Evolutionary conservation across 2,888 invertebrate species (phyloP).

Genomic region (Stegophylla sp.): DNA sequence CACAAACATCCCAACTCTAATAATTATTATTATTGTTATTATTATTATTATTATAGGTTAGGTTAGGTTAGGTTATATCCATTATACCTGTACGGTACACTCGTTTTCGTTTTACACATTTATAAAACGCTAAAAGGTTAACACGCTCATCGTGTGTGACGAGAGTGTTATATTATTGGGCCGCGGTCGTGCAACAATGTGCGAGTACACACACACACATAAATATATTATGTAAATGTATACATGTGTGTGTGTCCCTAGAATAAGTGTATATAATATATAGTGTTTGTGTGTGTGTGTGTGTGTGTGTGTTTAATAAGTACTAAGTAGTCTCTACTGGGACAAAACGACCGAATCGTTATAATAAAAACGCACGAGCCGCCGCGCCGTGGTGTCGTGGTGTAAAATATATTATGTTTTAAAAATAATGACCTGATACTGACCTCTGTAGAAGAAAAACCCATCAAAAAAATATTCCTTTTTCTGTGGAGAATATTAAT

Average conservation of each 20-base stretch:
- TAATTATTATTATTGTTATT: no score
- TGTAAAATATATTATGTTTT: no score
- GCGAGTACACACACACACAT: not conserved
- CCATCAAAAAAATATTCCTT: no score
- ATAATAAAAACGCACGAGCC: not conserved
- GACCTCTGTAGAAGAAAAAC: no score
- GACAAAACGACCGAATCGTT: conserved; percentile 11
- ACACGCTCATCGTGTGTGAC: conserved; percentile 30
- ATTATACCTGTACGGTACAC: no score
- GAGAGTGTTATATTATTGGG: conserved; percentile 25
- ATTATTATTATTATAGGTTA: no score
- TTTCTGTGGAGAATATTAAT: no score
- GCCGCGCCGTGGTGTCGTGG: not conserved
- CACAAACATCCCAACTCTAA: no score
- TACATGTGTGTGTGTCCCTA: not conserved
- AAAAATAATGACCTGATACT: no score
- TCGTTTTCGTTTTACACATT: conserved; percentile 37
- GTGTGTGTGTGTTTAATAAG: conserved; percentile 26
- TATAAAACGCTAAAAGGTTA: conserved; percentile 35
- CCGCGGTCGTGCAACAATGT: conserved; percentile 24
- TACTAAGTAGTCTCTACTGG: conserved; percentile 42
- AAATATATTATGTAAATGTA: no score
- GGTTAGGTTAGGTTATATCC: no score
- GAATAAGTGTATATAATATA: no score
- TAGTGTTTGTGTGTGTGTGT: not conserved